These are phyloP conservation scores for Pammene aurita DNA, from an alignment of 2,888 invertebrate genomes.

Conservation along the genomic window DNA sequence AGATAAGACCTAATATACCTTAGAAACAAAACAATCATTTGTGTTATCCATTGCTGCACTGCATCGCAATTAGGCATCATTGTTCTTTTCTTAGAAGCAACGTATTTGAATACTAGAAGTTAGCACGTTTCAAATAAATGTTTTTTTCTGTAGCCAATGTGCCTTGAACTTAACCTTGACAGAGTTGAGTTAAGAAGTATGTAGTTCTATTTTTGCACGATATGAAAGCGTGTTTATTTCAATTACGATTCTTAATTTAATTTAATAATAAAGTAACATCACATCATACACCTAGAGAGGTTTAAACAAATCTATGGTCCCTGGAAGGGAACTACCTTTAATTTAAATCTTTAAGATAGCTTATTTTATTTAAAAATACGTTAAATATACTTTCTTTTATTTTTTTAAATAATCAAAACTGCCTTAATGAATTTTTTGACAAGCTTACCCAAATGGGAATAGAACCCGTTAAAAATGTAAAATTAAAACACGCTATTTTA, in stretches of 20 bases:
- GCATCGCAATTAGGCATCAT: background rate
- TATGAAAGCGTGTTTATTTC: slow-evolving; percentile 24
- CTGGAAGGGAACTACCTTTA: too few species aligned
- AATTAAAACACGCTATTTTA: too few species aligned
- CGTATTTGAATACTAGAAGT: slow-evolving; percentile 6
- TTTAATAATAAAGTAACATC: too few species aligned
- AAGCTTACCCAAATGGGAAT: too few species aligned
- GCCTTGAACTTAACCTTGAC: slow-evolving; percentile 39
- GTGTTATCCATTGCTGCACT: slow-evolving; percentile 18
- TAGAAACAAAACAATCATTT: background rate
- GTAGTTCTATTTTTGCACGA: slow-evolving; percentile 30
- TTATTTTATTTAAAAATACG: too few species aligned
- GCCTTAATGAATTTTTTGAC: too few species aligned
- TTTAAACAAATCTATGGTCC: too few species aligned
- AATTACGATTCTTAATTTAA: background rate
- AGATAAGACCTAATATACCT: slow-evolving; percentile 18
- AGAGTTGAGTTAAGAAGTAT: background rate
- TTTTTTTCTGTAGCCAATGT: slow-evolving; percentile 6
- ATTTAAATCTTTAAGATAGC: too few species aligned
- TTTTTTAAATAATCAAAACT: too few species aligned
- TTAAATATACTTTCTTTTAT: too few species aligned
- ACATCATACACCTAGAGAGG: too few species aligned
- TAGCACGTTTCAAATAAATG: slow-evolving; percentile 1
- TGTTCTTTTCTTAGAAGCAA: background rate
- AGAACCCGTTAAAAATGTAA: too few species aligned